Conservation (phyloP, 2,797 vertebrate species). For the Ficedula albicollis region DNA sequence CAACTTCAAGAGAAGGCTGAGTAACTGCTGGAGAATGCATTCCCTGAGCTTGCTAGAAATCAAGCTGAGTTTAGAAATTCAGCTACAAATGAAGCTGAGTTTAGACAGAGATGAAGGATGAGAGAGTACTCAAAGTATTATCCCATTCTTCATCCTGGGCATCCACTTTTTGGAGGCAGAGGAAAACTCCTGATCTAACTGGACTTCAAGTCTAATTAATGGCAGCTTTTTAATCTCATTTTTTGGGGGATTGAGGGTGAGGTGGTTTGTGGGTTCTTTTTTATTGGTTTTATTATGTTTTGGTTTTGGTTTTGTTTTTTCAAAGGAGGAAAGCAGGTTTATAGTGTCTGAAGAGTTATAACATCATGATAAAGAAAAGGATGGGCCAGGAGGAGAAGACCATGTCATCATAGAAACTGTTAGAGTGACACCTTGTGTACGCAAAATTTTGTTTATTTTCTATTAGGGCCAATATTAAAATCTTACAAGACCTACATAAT, state of each 20-base stretch:
- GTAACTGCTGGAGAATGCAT: background rate
- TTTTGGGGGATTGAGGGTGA: background rate
- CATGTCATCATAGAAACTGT: background rate
- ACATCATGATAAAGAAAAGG: background rate
- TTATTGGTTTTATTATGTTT: background rate
- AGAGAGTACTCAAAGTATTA: background rate
- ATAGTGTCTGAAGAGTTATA: background rate
- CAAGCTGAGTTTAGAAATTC: too few relatives aligned
- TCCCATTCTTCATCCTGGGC: background rate
- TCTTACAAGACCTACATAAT: background rate
- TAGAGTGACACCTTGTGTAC: background rate
- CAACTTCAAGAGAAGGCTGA: background rate
- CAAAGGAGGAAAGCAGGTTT: background rate
- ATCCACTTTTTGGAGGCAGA: background rate
- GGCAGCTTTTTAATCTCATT: background rate
- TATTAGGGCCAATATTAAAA: background rate
- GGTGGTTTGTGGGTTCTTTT: fast-evolving
- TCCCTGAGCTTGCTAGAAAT: background rate
- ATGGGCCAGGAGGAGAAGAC: background rate
- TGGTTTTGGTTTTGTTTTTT: background rate
- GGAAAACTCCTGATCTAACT: background rate
- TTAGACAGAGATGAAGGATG: background rate
- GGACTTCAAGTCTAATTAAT: background rate
- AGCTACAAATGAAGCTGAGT: background rate
- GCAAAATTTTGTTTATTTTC: background rate